A percentile compares a stretch with the other conserved stretches of the same genome.
phyloP scores from a whole-genome alignment of 1,140 invertebrate species.

The Drosophila prosaltans region DNA sequence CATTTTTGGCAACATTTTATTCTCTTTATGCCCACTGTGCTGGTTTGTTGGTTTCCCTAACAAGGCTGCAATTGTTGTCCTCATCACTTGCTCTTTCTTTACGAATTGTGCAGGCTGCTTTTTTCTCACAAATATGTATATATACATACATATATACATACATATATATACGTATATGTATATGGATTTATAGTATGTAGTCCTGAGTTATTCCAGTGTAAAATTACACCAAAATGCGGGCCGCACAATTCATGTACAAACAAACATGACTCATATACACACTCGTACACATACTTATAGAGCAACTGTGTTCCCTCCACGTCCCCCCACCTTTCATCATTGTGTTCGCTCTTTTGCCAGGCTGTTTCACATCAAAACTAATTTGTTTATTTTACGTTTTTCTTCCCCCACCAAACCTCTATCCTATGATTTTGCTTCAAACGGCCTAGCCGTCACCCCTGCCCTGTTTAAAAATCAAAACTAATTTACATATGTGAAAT shows the following conservation, averaged over 20 bases:
- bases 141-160: not conserved
- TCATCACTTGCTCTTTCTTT: slow-evolving; percentile 11
- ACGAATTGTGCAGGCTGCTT: not conserved
- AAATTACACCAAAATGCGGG: slow-evolving; percentile 57
- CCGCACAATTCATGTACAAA: slow-evolving; percentile 26
- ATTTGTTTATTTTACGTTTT: slow-evolving; percentile 46
- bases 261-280: slow-evolving; percentile 14
- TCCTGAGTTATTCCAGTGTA: slow-evolving; percentile 39
- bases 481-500: slow-evolving; percentile 62
- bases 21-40: slow-evolving; percentile 1
- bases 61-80: slow-evolving; percentile 33
- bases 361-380: slow-evolving; percentile 46
- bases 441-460: not conserved
- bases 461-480: slow-evolving; percentile 37
- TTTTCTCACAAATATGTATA: not conserved
- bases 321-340: not conserved
- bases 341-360: slow-evolving; percentile 17
- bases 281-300: not conserved
- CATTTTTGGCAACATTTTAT: not conserved
- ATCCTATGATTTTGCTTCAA: too few species aligned
- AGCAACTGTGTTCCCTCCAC: not conserved
- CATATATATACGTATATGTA: not conserved
- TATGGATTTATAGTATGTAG: not conserved
- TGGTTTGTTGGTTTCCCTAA: slow-evolving; percentile 4
- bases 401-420: not conserved